These are phyloP conservation scores for Idris sp. DNA, from an alignment of 1,140 invertebrate species.

Conservation along the genomic window DNA sequence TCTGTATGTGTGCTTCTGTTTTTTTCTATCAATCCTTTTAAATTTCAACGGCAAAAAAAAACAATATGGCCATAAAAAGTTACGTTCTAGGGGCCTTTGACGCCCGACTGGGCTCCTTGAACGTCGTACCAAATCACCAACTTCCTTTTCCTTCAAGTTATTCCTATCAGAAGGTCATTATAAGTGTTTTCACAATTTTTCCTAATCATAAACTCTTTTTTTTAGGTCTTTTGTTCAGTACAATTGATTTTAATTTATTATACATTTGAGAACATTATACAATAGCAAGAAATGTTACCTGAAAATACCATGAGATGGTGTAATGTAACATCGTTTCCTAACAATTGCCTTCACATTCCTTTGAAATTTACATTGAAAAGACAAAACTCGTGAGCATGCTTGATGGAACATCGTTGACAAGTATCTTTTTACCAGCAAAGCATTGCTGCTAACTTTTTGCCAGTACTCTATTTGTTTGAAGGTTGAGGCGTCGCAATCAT, in stretches of 20 bases:
- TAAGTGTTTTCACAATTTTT: constrained; percentile 1
- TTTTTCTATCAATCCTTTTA: constrained; percentile 60
- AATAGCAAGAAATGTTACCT: too few relatives aligned
- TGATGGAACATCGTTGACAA: constrained; percentile 46
- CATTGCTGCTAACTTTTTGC: constrained; percentile 45
- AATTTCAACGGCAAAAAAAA: constrained; percentile 70
- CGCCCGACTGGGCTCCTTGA: constrained; percentile 45
- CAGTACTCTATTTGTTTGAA: constrained; percentile 63
- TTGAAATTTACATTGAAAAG: constrained; percentile 47
- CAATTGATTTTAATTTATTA: too few relatives aligned
- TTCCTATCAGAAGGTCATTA: constrained; percentile 20
- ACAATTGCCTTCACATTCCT: constrained; percentile 40
- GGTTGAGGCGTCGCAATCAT: constrained; percentile 56
- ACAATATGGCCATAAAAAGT: constrained; percentile 51
- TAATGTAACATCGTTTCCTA: too few relatives aligned
- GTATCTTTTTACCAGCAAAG: constrained; percentile 40
- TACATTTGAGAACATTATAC: too few relatives aligned
- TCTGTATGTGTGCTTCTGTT: constrained; percentile 61
- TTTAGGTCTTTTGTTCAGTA: too few relatives aligned
- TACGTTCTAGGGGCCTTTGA: constrained; percentile 52
- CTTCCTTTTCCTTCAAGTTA: constrained; percentile 33
- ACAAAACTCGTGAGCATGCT: constrained; percentile 30
- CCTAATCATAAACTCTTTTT: not conserved
- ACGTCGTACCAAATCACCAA: constrained; percentile 32
- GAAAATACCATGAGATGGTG: too few relatives aligned